Evolutionary conservation across 2,888 invertebrate species (phyloP).

Genomic region (Mesorhabditis sp.): DNA sequence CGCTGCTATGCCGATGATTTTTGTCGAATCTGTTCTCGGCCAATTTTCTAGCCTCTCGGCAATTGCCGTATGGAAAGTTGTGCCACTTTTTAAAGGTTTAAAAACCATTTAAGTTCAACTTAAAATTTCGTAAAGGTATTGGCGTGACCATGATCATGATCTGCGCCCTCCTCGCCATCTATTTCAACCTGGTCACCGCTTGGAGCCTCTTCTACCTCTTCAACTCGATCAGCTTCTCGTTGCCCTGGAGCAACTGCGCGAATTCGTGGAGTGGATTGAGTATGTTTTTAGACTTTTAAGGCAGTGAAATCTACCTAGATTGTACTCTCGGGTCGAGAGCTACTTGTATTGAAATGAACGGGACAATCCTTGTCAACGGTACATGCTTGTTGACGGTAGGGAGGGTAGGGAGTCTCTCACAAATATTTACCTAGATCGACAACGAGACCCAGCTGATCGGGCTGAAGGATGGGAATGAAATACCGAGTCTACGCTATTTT

Average conservation of each 20-base stretch:
- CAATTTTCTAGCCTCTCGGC: slow-evolving; percentile 72
- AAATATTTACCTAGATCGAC: slow-evolving; percentile 9
- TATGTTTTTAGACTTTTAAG: slow-evolving; percentile 14
- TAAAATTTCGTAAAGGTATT: slow-evolving; percentile 57
- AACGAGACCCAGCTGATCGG: slow-evolving; percentile 21
- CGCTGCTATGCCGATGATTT: slow-evolving; percentile 77
- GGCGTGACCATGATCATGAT: slow-evolving; percentile 65
- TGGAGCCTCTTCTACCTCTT: slow-evolving; percentile 65
- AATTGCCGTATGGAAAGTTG: slow-evolving; percentile 77
- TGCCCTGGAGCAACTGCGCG: slow-evolving; percentile 84
- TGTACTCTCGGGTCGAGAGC: slow-evolving; percentile 49
- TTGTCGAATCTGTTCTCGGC: slow-evolving; percentile 76
- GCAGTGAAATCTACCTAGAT: slow-evolving; percentile 20
- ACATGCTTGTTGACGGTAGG: slow-evolving; percentile 35
- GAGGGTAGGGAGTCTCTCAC: neutral
- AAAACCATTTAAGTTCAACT: neutral
- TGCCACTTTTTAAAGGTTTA: slow-evolving; percentile 69
- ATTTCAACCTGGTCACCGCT: slow-evolving; percentile 65
- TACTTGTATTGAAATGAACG: slow-evolving; percentile 43
- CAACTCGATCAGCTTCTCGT: slow-evolving; percentile 76
- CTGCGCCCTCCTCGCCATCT: slow-evolving; percentile 63
- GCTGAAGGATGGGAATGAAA: slow-evolving; percentile 39
- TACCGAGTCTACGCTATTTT: slow-evolving; percentile 65
- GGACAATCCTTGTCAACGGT: slow-evolving; percentile 52
- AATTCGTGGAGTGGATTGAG: slow-evolving; percentile 77